Percentiles rank a stretch among this genome's conserved stretches.
These are phyloP conservation scores for Therioaphis trifolii DNA, from an alignment of 2,888 invertebrate species.

Conservation along the genomic window DNA sequence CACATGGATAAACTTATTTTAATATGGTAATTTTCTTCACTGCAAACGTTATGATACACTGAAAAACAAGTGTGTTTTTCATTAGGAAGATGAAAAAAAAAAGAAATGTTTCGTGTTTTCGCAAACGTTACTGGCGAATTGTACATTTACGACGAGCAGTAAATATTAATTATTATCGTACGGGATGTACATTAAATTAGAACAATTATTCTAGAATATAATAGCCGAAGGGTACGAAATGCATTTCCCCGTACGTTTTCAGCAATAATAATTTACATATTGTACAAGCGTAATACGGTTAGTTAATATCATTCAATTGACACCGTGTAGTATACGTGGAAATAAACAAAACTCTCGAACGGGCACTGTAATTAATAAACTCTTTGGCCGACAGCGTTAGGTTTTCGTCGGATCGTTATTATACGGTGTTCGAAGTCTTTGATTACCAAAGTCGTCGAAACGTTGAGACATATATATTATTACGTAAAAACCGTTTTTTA, in stretches of 20 bases:
- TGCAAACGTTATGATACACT: too few species aligned
- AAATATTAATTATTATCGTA: too few species aligned
- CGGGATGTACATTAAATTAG: not conserved
- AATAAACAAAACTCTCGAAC: not conserved
- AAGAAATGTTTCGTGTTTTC: not conserved
- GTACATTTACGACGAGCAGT: too few species aligned
- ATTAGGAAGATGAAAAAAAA: not conserved
- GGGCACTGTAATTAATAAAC: not conserved
- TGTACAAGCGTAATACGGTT: not conserved
- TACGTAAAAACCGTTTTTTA: too few species aligned
- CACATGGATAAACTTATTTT: too few species aligned
- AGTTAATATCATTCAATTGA: constrained; percentile 8
- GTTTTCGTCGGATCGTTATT: not conserved
- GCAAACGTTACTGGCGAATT: not conserved
- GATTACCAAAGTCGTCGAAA: too few species aligned
- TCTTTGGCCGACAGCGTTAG: not conserved
- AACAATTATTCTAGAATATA: not conserved
- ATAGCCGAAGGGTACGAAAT: not conserved
- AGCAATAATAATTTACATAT: not conserved
- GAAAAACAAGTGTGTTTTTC: too few species aligned
- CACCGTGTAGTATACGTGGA: not conserved
- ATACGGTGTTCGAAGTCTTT: not conserved
- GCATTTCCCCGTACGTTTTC: not conserved
- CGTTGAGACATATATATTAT: too few species aligned
- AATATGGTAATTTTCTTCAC: too few species aligned